These are phyloP conservation scores for Alcedo quadribrachys DNA, from an alignment of 2,797 vertebrate genomes.

Conservation along the genomic window DNA sequence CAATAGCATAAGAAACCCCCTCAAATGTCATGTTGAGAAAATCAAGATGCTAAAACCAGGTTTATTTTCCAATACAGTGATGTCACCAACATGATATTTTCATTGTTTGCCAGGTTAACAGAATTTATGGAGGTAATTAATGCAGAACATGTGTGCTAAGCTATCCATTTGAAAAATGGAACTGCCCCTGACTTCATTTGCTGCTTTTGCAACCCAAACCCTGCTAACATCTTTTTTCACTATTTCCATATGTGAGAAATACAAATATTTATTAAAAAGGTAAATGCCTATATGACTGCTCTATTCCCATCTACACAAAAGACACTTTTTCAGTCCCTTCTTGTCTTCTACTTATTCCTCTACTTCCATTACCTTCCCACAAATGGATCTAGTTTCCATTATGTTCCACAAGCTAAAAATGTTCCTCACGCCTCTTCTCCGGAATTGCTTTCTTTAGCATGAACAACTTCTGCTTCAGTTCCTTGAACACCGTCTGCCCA, in stretches of 20 bases:
- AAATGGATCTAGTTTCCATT: background rate
- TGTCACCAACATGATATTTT: conserved; percentile 79
- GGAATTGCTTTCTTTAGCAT: background rate
- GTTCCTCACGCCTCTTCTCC: background rate
- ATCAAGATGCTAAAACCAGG: conserved; percentile 68
- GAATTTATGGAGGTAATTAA: conserved; percentile 84
- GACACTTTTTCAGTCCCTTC: background rate
- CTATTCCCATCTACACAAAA: background rate
- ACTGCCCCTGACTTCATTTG: conserved; percentile 72
- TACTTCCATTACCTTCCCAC: background rate
- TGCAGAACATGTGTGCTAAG: conserved; percentile 79
- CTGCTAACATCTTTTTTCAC: conserved; percentile 62
- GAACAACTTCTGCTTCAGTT: background rate
- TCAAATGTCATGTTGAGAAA: conserved; percentile 60
- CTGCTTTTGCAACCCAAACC: conserved; percentile 69
- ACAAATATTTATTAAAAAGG: conserved; percentile 68
- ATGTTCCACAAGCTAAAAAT: background rate
- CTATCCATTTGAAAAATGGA: conserved; percentile 72
- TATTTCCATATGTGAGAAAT: conserved; percentile 58
- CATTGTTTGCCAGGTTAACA: conserved; percentile 79
- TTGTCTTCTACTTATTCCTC: conserved; percentile 1
- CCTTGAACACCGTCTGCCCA: background rate
- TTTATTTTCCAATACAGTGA: conserved; percentile 75
- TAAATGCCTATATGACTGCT: conserved; percentile 44
- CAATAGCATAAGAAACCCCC: conserved; percentile 15